Conservation (phyloP, 1,140 invertebrate genomes). For the Chrysopa pallens region DNA sequence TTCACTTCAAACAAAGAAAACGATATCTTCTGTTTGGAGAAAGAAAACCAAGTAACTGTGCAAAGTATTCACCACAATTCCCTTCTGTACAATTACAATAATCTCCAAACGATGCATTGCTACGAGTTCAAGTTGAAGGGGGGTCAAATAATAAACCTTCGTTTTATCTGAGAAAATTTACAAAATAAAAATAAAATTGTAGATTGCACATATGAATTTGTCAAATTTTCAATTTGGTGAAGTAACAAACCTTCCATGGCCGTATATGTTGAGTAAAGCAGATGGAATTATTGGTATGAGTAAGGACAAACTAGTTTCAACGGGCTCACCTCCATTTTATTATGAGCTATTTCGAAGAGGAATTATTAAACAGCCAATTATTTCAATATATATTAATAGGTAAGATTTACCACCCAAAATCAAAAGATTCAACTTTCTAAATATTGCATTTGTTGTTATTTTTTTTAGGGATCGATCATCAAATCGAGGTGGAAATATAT, state of each 20-base stretch:
- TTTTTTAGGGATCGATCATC: conserved; percentile 33
- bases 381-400: conserved; percentile 42
- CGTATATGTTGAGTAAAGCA: conserved; percentile 35
- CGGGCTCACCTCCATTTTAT: conserved; percentile 32
- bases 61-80: no score
- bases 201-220: conserved; percentile 22
- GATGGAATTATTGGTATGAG: conserved; percentile 39
- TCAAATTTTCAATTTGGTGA: conserved; percentile 42
- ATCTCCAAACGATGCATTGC: no score
- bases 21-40: no score
- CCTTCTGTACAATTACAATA: no score
- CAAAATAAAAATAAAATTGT: no score
- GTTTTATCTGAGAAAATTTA: no score
- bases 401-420: no score
- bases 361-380: conserved; percentile 28
- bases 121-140: no score
- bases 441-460: background rate
- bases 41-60: no score
- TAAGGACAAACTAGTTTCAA: conserved; percentile 26
- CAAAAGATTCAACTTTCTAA: background rate
- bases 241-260: conserved; percentile 34
- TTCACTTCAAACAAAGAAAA: no score
- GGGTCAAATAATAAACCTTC: no score
- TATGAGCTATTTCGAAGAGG: conserved; percentile 34
- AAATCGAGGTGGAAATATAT: conserved; percentile 45